Base-by-base conservation (phyloP, 23 tunicate genomes). In the Trididemnum miniatum region DNA sequence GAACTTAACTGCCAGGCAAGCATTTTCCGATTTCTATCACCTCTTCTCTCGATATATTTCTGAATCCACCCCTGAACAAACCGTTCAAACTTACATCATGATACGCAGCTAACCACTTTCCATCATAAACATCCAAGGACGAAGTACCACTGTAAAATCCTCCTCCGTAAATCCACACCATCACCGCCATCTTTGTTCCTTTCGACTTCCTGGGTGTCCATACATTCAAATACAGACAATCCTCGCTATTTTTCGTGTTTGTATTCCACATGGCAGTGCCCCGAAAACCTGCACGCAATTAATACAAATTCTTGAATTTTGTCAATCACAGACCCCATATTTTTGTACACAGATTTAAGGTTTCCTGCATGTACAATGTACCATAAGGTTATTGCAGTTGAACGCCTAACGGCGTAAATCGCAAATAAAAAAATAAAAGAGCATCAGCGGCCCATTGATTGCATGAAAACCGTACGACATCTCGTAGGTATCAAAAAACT, bases 131-230 rank as follows among this genome's bases (percentile, higher is more conserved):
- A 50, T 85, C 95, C 4, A 95, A 39, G 18, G 99, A 89, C 4
- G 92, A 67, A 25, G 95, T 85, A 5, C 99, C 99, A 35, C 96
- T 90, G 89, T 89, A 86, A 72, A 89, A 95, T 3, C 92, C 91
- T 34, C 99, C 99, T 35, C 99, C 99, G 52, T 85, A 95, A n/a
- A 95, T 89, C 99, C 99, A 95, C 59, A 95, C 90, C 96, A 95
- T 85, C 49, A 95, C 99, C 2, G 95, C 84, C 25, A 81, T 40
- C 28, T 60, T 64, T 20, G 9, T 0, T 1, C 32, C 1, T 24
- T 71, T 65, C 27, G 52, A 31, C 15, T 51, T 34, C 0, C 60
- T 71, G 30, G 97, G 91, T 1, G 96, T 78, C 99, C 99, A 95
- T 0, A 95, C 96, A 78, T 95, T 95, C 44, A 95, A 35, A 59